Base-by-base conservation (phyloP, 1,140 invertebrate genomes). In the Mycetomoellerius zeteki region DNA sequence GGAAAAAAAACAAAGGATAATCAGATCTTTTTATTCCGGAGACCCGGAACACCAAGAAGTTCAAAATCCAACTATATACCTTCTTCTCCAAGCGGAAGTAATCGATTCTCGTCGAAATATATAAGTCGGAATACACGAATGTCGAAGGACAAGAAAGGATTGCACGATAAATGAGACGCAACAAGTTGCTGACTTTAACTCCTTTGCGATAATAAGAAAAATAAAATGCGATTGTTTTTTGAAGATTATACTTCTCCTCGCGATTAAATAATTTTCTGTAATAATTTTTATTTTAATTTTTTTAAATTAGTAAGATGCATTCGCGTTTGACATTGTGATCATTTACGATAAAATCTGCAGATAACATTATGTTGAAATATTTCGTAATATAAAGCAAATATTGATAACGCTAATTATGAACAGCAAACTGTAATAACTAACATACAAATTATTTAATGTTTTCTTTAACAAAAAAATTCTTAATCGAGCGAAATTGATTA, bases 1-100 rank as follows among this genome's bases (percentile, higher is more conserved):
- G 76, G 77, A 27, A 80, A 67, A 86, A 81, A 90, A 90, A 80
- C 86, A 90, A 90, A 87, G 85, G 82, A 91, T 91, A 89, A 92
- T 92, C 90, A 91, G 85, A 80, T 71, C 76, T 90, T 88, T 88
- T 90, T 88, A 90, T 90, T 77, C 77, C 19, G 54, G 7, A 50
- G 54, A 62, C 75, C 50, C 58, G 85, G 14, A 58, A 77, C 30
- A 71, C 65, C 54, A 58, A 69, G 24, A 62, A 78, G 72, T 72
- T 50, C 85, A 60, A 62, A 60, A 1, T 60, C 62, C 69, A 50
- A 76, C 73, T 72, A 65, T 67, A 67, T 73, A 43, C 7, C 56
- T 71, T 75, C 30, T 69, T 60, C 47, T 43, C 64, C 67, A 47
- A 60, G 24, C n/a, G 27, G 37, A 60, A 60, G 14, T 69, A 43